Evolutionary conservation across 2,113 vertebrate genomes (phyloP).

Genomic region (Cercocebus atys): DNA sequence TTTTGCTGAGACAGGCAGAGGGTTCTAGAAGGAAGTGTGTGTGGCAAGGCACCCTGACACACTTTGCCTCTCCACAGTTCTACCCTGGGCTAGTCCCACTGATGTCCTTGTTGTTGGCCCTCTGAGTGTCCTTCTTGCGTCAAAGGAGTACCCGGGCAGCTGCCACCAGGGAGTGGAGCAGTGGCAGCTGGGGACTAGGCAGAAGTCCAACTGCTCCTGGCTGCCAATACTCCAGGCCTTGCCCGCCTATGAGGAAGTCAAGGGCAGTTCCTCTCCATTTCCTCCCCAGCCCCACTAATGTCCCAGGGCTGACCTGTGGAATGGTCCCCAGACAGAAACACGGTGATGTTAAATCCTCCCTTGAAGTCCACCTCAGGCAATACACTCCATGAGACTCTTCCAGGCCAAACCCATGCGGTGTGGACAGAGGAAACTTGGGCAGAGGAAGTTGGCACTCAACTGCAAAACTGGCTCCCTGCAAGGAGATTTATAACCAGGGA

Average conservation of each 20-base stretch:
- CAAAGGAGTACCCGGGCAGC: slow-evolving; percentile 47
- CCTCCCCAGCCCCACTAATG: not conserved
- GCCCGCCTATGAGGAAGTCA: not conserved
- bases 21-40: not conserved
- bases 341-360: not conserved
- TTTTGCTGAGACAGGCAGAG: not conserved
- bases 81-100: not conserved
- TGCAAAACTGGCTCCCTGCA: not conserved
- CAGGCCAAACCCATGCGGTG: not conserved
- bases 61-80: not conserved
- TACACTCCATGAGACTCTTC: not conserved
- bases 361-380: not conserved
- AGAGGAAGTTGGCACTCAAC: not conserved
- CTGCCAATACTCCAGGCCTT: not conserved
- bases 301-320: not conserved
- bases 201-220: not conserved
- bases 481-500: not conserved
- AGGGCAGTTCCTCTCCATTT: not conserved
- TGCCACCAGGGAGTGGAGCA: not conserved
- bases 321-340: not conserved
- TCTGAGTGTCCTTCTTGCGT: not conserved
- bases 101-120: not conserved
- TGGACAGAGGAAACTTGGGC: not conserved
- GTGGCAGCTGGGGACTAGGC: slow-evolving; percentile 14
- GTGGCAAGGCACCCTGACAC: not conserved